Percentiles rank a stretch among this genome's conserved stretches.
These are phyloP conservation scores for Nephrotoma flavescens DNA, from an alignment of 2,888 invertebrate species.

Conservation along the genomic window DNA sequence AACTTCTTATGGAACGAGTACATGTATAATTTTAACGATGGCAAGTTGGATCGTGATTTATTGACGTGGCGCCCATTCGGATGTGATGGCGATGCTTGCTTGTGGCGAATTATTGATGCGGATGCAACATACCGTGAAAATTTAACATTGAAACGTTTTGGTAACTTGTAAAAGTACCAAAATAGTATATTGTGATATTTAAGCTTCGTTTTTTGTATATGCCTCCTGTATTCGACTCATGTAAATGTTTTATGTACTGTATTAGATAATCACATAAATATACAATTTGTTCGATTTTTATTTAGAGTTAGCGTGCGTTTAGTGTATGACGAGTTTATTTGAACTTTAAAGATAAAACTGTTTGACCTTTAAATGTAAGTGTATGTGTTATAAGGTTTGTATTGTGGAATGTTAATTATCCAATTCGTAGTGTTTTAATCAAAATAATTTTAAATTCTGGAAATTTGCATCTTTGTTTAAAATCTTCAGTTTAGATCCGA, in stretches of 20 bases:
- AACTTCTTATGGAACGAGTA: not conserved
- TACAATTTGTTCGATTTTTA: not conserved
- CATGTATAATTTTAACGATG: not conserved
- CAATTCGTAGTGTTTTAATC: no score
- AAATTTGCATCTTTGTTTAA: no score
- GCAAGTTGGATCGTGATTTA: not conserved
- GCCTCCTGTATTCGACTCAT: not conserved
- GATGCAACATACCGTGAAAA: not conserved
- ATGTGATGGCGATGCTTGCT: not conserved
- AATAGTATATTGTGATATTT: not conserved
- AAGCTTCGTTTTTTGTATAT: not conserved
- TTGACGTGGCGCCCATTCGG: not conserved
- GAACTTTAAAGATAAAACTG: not conserved
- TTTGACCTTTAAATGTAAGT: not conserved
- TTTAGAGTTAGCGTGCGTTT: not conserved
- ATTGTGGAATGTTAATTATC: no score
- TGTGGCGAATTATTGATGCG: not conserved
- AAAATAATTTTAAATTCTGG: no score
- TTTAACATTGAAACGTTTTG: not conserved
- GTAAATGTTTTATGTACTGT: not conserved
- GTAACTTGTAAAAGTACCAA: not conserved
- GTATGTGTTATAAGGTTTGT: no score
- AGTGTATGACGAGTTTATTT: not conserved
- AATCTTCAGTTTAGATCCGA: no score
- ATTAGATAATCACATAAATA: not conserved